Base-by-base conservation (phyloP, 2,797 vertebrate species). In the Australoheros facetus region DNA sequence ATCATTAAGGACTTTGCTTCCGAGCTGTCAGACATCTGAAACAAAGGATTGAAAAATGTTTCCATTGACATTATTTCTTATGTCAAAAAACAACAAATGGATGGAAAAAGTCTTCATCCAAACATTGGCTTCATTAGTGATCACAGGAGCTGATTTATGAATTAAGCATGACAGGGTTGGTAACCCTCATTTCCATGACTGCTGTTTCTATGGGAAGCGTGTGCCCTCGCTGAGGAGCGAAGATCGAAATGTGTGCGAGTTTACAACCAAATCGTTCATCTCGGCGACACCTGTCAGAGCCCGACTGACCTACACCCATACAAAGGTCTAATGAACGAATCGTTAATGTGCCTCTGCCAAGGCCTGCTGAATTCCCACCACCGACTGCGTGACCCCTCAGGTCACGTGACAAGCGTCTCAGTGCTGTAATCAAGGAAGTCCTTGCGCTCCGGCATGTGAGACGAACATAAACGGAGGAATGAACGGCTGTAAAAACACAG, bases 321-420 rank as follows among this genome's bases (percentile, higher is more conserved):
- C 83, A 89, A 80, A 88, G 79, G 78, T 80, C 88, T 92, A 92
- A 89, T 88, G 82, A 91, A 74, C 13, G 32, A 87, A 87, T 88
- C 72, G 28, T 72, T 76, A 90, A 92, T 85, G 78, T 59, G 74
- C 81, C 60, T 85, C 69, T 58, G 71, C 73, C 81, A 77, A 81
- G 72, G 76, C 70, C 88, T 62, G 70, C 59, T 70, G 76, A 84
- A 37, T 73, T 53, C 66, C 51, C 58, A 1, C 70, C 73, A 56
- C 76, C 82, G 88, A 88, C 88, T 85, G 30, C 82, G 72, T 74
- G 87, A 85, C 37, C 80, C 87, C 76, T 78, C 23, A 8, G 54
- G 80, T 83, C 87, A 89, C 10, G 37, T 82, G 86, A 86, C 79
- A 66, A 69, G 39, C 72, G 23, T 56, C 71, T 84, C 28, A 57